phyloP scores from a whole-genome alignment of 2,113 vertebrate species.

The Triplophysa dalaica region DNA sequence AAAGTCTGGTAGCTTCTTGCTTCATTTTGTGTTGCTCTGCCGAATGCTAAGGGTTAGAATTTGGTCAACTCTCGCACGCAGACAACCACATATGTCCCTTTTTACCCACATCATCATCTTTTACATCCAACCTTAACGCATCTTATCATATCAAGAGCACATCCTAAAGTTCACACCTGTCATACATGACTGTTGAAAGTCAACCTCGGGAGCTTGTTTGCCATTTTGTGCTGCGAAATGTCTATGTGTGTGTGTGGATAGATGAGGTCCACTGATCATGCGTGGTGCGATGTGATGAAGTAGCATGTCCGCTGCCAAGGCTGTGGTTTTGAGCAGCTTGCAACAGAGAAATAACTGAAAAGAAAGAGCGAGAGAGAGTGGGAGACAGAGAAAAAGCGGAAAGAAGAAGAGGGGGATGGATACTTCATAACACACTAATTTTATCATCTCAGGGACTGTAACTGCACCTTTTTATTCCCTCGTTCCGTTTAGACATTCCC shows the following conservation, averaged over 20 bases:
- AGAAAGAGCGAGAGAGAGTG: not conserved
- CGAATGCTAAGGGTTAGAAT: no score
- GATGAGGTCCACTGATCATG: slow-evolving; percentile 4
- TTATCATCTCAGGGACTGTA: slow-evolving; percentile 67
- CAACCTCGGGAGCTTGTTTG: slow-evolving; percentile 5
- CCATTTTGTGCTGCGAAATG: slow-evolving; percentile 18
- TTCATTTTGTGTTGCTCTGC: not conserved
- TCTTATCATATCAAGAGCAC: slow-evolving; percentile 18
- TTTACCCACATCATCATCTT: not conserved
- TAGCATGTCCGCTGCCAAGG: slow-evolving; percentile 31
- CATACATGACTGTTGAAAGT: slow-evolving; percentile 30
- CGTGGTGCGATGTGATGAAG: slow-evolving; percentile 34
- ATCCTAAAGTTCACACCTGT: slow-evolving; percentile 9
- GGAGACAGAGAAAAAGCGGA: not conserved
- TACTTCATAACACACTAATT: slow-evolving; percentile 74
- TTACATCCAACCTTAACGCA: not conserved
- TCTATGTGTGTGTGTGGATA: slow-evolving; percentile 7
- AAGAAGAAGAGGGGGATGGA: slow-evolving; percentile 37
- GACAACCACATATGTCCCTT: slow-evolving; percentile 1
- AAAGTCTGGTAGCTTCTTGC: not conserved
- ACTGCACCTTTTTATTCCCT: slow-evolving; percentile 41
- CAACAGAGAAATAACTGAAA: not conserved
- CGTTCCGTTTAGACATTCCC: slow-evolving; percentile 40
- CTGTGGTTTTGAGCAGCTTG: slow-evolving; percentile 24
- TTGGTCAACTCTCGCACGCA: not conserved